Evolutionary conservation across 2,113 vertebrate genomes (phyloP).

Genomic region (Neofelis nebulosa): DNA sequence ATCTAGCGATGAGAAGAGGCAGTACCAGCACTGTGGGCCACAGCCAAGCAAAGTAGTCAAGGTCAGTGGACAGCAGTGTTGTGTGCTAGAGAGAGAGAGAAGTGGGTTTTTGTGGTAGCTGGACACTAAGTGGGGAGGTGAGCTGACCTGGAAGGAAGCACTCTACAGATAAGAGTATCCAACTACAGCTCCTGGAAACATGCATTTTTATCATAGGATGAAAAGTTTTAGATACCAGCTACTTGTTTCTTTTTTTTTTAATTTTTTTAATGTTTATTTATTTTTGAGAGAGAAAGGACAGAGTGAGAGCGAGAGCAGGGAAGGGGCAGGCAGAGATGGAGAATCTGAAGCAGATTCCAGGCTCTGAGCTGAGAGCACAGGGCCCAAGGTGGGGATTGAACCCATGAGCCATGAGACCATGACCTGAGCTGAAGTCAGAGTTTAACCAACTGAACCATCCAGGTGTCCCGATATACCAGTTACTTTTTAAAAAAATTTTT

Average conservation of each 20-base stretch:
- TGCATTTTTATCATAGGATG: background rate
- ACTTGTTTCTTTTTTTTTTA: background rate
- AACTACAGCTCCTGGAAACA: background rate
- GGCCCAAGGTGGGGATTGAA: no score
- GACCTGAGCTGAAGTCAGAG: no score
- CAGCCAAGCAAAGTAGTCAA: background rate
- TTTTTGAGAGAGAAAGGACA: no score
- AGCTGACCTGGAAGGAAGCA: background rate
- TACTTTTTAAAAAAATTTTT: no score
- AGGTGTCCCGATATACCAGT: no score
- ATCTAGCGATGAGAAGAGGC: background rate
- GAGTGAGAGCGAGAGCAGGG: no score
- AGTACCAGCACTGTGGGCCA: background rate
- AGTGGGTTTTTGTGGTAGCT: background rate
- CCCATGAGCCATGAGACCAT: no score
- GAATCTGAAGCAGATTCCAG: no score
- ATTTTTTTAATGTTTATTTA: no score
- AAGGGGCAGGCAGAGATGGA: no score
- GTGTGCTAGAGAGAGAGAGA: background rate
- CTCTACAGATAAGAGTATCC: background rate
- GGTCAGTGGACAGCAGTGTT: background rate
- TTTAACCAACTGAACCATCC: no score
- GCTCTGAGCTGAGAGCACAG: no score
- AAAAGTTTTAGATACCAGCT: background rate
- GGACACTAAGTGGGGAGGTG: background rate